These are phyloP conservation scores for Anoplius nigerrimus DNA, from an alignment of 2,888 invertebrate species.

Conservation along the genomic window DNA sequence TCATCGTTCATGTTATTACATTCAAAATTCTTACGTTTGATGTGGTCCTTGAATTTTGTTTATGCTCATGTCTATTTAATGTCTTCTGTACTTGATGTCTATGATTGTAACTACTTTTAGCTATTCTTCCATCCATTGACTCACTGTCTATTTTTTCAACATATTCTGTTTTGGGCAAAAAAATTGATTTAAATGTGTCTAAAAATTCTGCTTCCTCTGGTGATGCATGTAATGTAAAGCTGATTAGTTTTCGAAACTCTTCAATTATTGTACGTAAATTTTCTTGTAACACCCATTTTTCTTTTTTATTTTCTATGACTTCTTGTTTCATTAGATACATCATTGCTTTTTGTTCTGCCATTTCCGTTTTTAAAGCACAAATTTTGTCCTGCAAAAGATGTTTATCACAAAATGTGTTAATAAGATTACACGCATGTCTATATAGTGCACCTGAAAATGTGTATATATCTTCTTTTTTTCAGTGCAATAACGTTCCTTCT, in stretches of 20 bases:
- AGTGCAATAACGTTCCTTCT: conserved; percentile 53
- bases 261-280: conserved; percentile 71
- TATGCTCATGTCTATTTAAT: background rate
- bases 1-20: background rate
- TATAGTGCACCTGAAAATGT: conserved; percentile 52
- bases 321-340: conserved; percentile 32
- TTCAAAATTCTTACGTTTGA: background rate
- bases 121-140: background rate
- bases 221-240: conserved; percentile 73
- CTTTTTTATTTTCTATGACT: conserved; percentile 25
- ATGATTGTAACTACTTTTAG: background rate
- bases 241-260: conserved; percentile 77
- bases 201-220: conserved; percentile 77
- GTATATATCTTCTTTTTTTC: conserved; percentile 51
- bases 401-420: background rate
- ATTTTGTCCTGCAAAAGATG: conserved; percentile 51
- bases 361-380: conserved; percentile 45
- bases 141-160: background rate
- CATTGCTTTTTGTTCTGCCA: conserved; percentile 43
- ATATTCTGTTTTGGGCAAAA: background rate
- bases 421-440: conserved; percentile 9
- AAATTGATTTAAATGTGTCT: conserved; percentile 44
- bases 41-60: background rate
- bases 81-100: background rate
- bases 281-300: conserved; percentile 63